Evolutionary conservation across 2,797 vertebrate species (phyloP), one percentile per base, ranked within the genome.

Genomic region (Pseudochaenichthys georgianus): DNA sequence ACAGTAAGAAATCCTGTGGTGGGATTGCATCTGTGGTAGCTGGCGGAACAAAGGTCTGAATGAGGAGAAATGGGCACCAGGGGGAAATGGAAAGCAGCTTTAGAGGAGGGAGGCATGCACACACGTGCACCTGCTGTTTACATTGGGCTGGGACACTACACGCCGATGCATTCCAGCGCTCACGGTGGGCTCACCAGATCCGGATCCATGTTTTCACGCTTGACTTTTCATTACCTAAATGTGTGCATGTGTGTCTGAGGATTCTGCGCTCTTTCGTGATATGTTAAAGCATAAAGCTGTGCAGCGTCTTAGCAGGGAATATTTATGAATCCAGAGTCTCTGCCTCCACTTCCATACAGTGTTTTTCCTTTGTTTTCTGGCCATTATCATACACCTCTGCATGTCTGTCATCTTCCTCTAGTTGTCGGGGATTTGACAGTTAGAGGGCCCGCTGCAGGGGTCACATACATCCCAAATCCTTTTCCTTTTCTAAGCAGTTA

Each of bases 31-130:
- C 81, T 86, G 87, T 90, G 89, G 88, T 84, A 89, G 88, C 88
- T 88, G 90, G 63, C 65, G 80, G 87, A 93, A 92, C 88, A 92
- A 91, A 93, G 88, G 89, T 90, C 88, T 88, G 85, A 86, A 91
- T 73, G 81, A 85, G 87, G 60, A 82, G 88, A 80, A 91, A 88
- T 86, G 90, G 87, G 82, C 84, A 90, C 88, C 82, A 47, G 84
- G 82, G 89, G 92, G 88, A 87, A 94, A 93, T 92, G 89, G 92
- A 88, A 92, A 91, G 86, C 92, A 93, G 92, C 89, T 87, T 89
- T 82, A 71, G 81, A 77, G 74, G 77, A 83, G 85, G 69, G 76
- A 88, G 72, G 69, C 86, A 78, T 81, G 80, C 81, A 85, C 81
- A 79, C 90, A 90, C 86, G 87, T 93, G 92, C 34, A 46, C 72